Evolutionary conservation across 2,888 invertebrate species (phyloP), one percentile per base, ranked within the genome.

Genomic region (Rutpela maculata): DNA sequence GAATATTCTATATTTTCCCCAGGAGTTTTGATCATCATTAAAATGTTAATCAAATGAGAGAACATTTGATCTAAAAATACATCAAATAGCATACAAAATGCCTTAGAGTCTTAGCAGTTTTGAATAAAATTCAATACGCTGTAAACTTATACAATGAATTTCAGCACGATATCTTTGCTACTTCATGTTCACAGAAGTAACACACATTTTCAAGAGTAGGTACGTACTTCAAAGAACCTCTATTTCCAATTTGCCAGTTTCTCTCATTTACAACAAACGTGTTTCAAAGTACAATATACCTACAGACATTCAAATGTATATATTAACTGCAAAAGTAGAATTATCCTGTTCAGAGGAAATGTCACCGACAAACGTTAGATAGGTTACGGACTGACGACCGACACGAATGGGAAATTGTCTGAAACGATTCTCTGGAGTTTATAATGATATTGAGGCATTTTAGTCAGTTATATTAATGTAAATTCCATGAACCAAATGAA

Each of bases 121-220:
- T 50, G 50, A 50, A 6, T 50, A 50, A 15, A 50, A 50, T 1
- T 15, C n/a, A 50, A 50, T 50, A 17, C 15, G 3, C 50, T 5
- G 50, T 6, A 50, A 50, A 50, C 50, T 50, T 50, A n/a, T 7
- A 50, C n/a, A 50, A 50, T 7, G 50, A 50, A 50, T 50, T 50
- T 50, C 50, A 50, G n/a, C 50, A 50, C 50, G 6, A n/a, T 50
- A 50, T n/a, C 43, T 43, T 50, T 50, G 7, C 50, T 50, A 3
- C 50, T 50, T 50, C n/a, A 50, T n/a, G 50, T 50, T 50, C 50
- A n/a, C n/a, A 43, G 43, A 43, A 43, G 43, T 43, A 43, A 43
- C 43, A 50, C 12, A 50, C 12, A 50, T 50, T 50, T 50, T 50
- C 50, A 6, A n/a, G 50, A 15, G 50, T 15, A 26, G 2, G 22